Evolutionary conservation across 2,888 invertebrate species (phyloP).

Genomic region (Vandiemenella viatica): DNA sequence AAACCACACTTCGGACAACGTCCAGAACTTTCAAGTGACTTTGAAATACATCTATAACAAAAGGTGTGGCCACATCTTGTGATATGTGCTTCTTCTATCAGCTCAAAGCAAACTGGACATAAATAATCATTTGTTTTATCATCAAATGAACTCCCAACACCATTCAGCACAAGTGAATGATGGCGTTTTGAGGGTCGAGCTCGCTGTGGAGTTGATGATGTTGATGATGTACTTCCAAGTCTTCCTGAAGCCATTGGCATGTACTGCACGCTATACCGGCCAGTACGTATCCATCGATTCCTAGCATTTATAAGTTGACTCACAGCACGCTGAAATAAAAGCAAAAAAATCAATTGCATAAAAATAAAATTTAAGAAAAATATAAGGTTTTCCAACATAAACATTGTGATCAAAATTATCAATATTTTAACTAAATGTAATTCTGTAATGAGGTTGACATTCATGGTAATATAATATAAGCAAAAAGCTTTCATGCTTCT

Average conservation of each 20-base stretch:
- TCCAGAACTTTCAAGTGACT: conserved; percentile 45
- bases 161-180: conserved; percentile 35
- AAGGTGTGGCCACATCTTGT: conserved; percentile 88
- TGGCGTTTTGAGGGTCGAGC: conserved; percentile 22
- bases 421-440: no score
- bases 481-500: no score
- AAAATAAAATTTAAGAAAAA: no score
- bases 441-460: no score
- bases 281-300: no score
- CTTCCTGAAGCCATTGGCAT: conserved; percentile 11
- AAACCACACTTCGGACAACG: conserved; percentile 76
- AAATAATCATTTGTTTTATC: conserved; percentile 48
- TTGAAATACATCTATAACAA: conserved; percentile 65
- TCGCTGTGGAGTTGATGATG: conserved; percentile 12
- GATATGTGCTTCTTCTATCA: conserved; percentile 79
- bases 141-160: conserved; percentile 42
- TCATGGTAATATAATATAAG: no score
- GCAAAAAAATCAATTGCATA: no score
- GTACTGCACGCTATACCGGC: neutral
- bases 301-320: no score
- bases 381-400: no score
- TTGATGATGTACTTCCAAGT: conserved; percentile 10
- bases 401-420: no score
- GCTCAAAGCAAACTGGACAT: conserved; percentile 78
- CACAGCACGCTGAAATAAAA: no score